Percentiles rank a stretch among this genome's conserved stretches.
Conservation (phyloP, 2,113 vertebrate species). For the Anarrhichthys ocellatus region DNA sequence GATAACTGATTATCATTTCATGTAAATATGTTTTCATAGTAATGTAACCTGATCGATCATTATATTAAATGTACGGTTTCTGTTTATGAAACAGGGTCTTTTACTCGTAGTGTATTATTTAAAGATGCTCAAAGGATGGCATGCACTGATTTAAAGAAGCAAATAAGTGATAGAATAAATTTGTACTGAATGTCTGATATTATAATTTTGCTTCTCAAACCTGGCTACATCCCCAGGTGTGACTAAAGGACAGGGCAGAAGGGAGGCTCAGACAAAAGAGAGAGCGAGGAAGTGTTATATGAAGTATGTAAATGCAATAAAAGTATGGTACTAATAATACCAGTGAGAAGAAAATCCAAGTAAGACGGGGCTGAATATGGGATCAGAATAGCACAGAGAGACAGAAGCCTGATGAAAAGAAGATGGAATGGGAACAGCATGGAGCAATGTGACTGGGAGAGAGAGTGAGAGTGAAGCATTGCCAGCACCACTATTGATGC, state of each 20-base stretch:
- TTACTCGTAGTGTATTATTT: neutral
- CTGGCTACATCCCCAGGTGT: neutral
- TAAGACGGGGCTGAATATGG: neutral
- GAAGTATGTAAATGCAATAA: neutral
- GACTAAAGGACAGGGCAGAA: neutral
- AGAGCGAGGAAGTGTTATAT: conserved; percentile 1
- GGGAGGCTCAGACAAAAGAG: neutral
- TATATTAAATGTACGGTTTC: neutral
- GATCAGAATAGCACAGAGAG: conserved; percentile 24
- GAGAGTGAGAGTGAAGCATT: conserved; percentile 45
- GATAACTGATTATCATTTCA: neutral
- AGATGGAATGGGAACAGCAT: conserved; percentile 17
- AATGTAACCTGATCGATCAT: neutral
- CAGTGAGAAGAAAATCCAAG: conserved; percentile 10
- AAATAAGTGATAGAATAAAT: no score
- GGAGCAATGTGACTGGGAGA: conserved; percentile 27
- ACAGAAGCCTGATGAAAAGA: conserved; percentile 12
- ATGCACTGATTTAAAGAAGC: neutral
- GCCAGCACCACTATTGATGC: conserved; percentile 41
- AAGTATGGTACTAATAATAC: conserved; percentile 8
- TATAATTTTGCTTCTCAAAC: neutral
- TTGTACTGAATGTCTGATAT: neutral
- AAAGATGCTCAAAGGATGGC: neutral
- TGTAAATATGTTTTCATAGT: neutral
- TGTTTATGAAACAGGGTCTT: neutral